Base-by-base conservation (phyloP, 2,113 vertebrate species). In the Ibidorhyncha struthersii region DNA sequence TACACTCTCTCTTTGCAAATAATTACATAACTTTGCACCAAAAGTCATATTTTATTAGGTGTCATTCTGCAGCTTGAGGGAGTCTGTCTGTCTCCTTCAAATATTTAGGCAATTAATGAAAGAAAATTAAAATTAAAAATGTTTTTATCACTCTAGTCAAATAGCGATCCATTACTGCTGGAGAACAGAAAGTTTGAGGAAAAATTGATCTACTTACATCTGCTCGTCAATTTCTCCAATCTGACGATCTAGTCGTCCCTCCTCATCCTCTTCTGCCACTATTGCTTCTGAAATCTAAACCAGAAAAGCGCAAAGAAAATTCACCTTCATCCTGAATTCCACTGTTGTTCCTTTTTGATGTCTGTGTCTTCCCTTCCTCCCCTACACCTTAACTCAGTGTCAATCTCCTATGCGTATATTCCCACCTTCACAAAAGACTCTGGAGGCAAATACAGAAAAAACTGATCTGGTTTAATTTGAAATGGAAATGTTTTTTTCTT, bases 141-240 rank as follows among this genome's bases (percentile, higher is more conserved):
- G 49, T 47, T 89, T 85, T 59, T 82, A 32, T 34, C 30, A 25
- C 49, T 80, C 36, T 82, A 93, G 38, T 86, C 72, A 79, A 86
- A 66, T 41, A 90, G 61, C 3, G 6, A 82, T 82, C 55, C 67
- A 43, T 61, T 96, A 50, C 36, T 50, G 49, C 74, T 87, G 67
- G 80, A 89, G 93, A 91, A 93, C 73, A 90, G 96, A 95, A 92
- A 90, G 85, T 78, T 77, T 92, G 77, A 97, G 86, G 87, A 93
- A 96, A 95, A 94, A 92, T 89, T 95, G 91, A 87, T 90, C 88
- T 91, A 98, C 98, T 97, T 96, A 98, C 98, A 99, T 99, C 96
- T 99, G 99, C 73, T 99, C 99, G 38, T 99, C 99, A 62, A 99
- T 99, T 97, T 99, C 99, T 65, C 99, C 99, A 80, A 99, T 99